Evolutionary conservation across 2,113 vertebrate species (phyloP), one percentile per base, ranked within the genome.

Genomic region (Aythya baeri): DNA sequence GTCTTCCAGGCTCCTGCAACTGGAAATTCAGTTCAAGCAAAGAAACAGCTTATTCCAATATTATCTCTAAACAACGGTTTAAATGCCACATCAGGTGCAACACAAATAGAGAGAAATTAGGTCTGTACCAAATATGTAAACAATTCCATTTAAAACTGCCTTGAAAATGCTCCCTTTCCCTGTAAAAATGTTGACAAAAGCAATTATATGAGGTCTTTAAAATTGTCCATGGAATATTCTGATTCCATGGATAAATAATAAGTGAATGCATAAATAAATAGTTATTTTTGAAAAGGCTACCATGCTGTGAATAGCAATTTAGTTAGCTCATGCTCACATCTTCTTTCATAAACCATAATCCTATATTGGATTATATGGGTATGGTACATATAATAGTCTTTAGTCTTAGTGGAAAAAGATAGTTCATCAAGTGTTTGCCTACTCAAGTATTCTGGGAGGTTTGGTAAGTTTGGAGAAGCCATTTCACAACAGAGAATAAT

Each of bases 231-330:
- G 5, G 41, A 87, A 62, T 92, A 85, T 91, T 92, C 93, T 84
- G 38, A 83, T 91, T 91, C 36, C n/a, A 73, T 67, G 50, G 78
- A 89, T 62, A 94, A 89, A 83, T 73, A 93, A 76, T 66, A 92
- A 82, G 12, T 46, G 29, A 94, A 83, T 62, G 44, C 26, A 70
- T 79, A 88, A 95, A 79, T 70, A 93, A 85, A 91, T 85, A 96
- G 76, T 92, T 94, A 49, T 38, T 23, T 59, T 76, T 87, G 44
- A 84, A 94, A 94, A 82, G 17, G 17, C 54, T 49, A 89, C 23
- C 50, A 82, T 74, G 38, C 55, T 75, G 44, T 87, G 84, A 89
- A 92, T 88, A 87, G 21, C 31, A 93, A 84, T 92, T 91, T 77
- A 29, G 21, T 43, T 49, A 91, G 68, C 13, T 87, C 41, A 55